phyloP scores from a whole-genome alignment of 2,113 vertebrate species.

The Neogale vison region DNA sequence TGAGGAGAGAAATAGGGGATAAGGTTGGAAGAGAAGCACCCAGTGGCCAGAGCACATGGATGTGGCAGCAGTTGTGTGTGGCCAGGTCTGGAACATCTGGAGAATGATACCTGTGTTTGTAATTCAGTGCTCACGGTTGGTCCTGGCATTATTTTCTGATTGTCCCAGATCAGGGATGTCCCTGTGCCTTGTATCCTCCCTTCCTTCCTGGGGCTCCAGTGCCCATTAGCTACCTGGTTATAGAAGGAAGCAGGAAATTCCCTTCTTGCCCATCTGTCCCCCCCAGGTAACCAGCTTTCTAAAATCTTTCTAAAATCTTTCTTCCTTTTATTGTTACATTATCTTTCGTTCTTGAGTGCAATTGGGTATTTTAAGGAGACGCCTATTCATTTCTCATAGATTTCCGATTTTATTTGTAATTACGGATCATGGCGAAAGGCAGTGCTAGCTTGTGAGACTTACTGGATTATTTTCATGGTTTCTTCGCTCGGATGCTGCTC shows the following conservation, averaged over 20 bases:
- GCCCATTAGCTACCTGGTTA: background rate
- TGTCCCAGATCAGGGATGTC: background rate
- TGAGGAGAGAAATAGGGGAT: background rate
- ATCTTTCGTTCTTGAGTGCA: background rate
- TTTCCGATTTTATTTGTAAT: background rate
- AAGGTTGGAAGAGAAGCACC: background rate
- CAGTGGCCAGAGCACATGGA: background rate
- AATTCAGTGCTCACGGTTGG: fast-evolving
- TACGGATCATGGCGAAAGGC: background rate
- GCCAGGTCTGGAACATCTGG: background rate
- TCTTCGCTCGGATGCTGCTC: background rate
- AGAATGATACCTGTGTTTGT: no score
- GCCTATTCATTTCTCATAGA: background rate
- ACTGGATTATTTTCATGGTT: background rate
- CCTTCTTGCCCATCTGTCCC: no score
- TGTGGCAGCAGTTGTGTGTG: background rate
- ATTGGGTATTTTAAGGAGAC: background rate
- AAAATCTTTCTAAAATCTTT: background rate
- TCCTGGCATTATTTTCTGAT: background rate
- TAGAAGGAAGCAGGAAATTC: background rate
- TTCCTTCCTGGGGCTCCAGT: no score
- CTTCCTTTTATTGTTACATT: background rate
- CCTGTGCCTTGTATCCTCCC: fast-evolving
- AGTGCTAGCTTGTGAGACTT: background rate
- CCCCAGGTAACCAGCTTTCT: background rate